Evolutionary conservation across 2,797 vertebrate species (phyloP).

Genomic region (Sebastes variabilis): DNA sequence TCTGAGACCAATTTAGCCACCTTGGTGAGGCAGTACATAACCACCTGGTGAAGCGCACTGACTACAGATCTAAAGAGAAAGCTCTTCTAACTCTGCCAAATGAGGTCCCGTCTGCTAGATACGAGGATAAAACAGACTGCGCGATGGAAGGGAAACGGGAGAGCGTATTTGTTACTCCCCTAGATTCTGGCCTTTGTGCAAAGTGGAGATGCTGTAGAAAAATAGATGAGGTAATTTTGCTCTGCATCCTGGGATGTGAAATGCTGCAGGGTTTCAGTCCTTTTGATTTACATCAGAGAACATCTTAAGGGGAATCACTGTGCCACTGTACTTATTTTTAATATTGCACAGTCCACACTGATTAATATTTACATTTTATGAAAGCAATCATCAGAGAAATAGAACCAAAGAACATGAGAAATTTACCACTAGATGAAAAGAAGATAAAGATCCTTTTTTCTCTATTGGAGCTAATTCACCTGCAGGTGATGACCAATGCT

Average conservation of each 20-base stretch:
- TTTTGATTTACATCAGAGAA: conserved; percentile 44
- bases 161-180: conserved; percentile 21
- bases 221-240: conserved; percentile 15
- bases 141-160: conserved; percentile 15
- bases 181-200: conserved; percentile 7
- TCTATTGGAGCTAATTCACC: background rate
- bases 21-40: conserved; percentile 54
- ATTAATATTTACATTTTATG: conserved; percentile 35
- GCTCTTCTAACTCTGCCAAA: conserved; percentile 49
- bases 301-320: conserved; percentile 9
- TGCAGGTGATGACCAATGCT: background rate
- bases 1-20: conserved; percentile 54
- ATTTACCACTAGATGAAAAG: conserved; percentile 2
- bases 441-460: background rate
- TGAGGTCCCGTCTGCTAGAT: conserved; percentile 52
- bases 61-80: conserved; percentile 31
- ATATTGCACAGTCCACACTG: background rate
- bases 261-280: conserved; percentile 9
- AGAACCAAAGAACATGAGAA: background rate
- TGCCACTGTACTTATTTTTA: background rate
- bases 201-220: conserved; percentile 5
- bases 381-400: conserved; percentile 7
- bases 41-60: conserved; percentile 27
- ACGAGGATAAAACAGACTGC: conserved; percentile 48
- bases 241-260: conserved; percentile 1